Conservation (phyloP, 2,113 vertebrate species). For the Nycticorax nycticorax region DNA sequence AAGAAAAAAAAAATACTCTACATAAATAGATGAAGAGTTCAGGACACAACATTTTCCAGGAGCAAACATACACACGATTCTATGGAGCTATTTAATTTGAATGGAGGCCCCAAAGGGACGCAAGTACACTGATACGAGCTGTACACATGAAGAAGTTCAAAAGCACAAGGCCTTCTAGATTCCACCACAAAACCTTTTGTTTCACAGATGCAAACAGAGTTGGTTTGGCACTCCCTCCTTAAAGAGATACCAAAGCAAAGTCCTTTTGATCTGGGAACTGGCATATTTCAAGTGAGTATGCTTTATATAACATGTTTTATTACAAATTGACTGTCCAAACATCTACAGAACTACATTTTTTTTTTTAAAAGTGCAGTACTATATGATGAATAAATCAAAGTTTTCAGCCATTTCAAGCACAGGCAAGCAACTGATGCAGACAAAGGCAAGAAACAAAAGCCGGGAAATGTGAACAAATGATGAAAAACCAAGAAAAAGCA, state of each 20-base stretch:
- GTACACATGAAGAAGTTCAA: neutral
- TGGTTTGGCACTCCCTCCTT: neutral
- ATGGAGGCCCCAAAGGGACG: neutral
- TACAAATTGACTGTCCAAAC: neutral
- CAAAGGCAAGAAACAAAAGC: neutral
- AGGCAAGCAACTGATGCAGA: neutral
- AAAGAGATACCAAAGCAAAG: neutral
- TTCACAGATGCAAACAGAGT: neutral
- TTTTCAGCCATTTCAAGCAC: neutral
- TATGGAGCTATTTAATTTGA: neutral
- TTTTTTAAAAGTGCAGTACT: neutral
- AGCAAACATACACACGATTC: accelerated
- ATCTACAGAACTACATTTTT: neutral
- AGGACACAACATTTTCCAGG: neutral
- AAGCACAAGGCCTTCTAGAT: neutral
- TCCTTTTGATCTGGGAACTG: neutral
- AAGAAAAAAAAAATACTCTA: neutral
- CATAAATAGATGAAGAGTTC: neutral
- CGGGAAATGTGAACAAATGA: neutral
- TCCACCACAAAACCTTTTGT: neutral
- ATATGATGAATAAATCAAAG: neutral
- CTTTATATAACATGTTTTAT: neutral
- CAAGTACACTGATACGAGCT: accelerated
- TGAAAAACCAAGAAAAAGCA: neutral
- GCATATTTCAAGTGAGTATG: neutral